Evolutionary conservation across 2,797 vertebrate species (phyloP).

Genomic region (Muraenolepis orangiensis): DNA sequence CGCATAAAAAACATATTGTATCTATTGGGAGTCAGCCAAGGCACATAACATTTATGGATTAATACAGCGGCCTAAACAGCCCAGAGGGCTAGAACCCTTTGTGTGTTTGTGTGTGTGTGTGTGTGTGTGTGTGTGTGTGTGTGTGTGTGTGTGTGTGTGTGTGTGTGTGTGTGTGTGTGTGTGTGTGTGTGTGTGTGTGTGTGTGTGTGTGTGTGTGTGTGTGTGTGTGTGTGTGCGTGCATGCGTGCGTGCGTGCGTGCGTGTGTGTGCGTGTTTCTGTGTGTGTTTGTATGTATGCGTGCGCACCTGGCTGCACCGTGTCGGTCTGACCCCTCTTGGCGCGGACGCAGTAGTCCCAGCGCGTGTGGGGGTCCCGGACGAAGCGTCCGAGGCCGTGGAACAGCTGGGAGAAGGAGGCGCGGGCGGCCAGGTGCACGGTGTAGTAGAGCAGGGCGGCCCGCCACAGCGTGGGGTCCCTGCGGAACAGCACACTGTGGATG

Average conservation of each 20-base stretch:
- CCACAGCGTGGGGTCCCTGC: conserved; percentile 90
- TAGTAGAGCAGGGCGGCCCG: conserved; percentile 93
- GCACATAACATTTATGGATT: neutral
- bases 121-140: too few relatives aligned
- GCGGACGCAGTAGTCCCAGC: conserved; percentile 94
- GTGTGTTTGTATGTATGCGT: too few relatives aligned
- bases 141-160: too few relatives aligned
- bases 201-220: too few relatives aligned
- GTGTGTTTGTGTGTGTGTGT: too few relatives aligned
- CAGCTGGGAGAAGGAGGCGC: conserved; percentile 86
- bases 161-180: too few relatives aligned
- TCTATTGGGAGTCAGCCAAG: neutral
- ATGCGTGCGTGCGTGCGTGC: too few relatives aligned
- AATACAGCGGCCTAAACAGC: neutral
- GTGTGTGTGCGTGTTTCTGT: neutral
- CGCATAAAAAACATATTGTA: neutral
- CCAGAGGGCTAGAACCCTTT: neutral
- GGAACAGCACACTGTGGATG: conserved; percentile 90
- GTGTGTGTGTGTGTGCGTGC: too few relatives aligned
- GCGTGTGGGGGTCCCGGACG: conserved; percentile 85
- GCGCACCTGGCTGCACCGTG: conserved; percentile 82
- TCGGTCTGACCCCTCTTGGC: conserved; percentile 91
- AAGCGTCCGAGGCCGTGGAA: conserved; percentile 84
- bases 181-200: too few relatives aligned
- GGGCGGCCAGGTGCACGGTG: conserved; percentile 87